Evolutionary conservation across 1,140 invertebrate species (phyloP).

Genomic region (Pomacea maculata): DNA sequence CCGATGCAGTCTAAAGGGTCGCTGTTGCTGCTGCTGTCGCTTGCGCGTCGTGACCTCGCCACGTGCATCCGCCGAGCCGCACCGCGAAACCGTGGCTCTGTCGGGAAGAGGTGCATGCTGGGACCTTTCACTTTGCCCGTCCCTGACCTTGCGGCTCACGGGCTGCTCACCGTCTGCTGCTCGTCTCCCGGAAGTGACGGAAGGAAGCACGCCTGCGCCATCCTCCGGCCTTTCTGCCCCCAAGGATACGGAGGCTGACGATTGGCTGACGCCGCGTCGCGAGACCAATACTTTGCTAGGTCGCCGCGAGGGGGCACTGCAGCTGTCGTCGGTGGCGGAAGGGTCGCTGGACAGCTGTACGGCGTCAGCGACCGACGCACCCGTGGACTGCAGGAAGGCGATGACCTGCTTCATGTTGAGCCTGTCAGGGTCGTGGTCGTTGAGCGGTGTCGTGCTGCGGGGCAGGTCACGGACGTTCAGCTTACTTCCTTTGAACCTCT

Average conservation of each 20-base stretch:
- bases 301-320: neutral
- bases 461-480: constrained; percentile 46
- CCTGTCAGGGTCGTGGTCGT: constrained; percentile 52
- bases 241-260: constrained; percentile 1
- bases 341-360: constrained; percentile 12
- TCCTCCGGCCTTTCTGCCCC: neutral
- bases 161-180: neutral
- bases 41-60: no score
- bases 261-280: neutral
- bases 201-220: neutral
- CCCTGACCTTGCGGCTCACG: neutral
- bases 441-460: constrained; percentile 46
- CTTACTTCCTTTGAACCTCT: constrained; percentile 6
- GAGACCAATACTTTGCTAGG: neutral
- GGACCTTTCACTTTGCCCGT: neutral
- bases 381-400: constrained; percentile 20
- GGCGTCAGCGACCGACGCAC: constrained; percentile 12
- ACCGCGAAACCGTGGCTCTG: neutral
- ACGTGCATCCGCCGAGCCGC: no score
- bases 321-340: neutral
- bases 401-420: constrained; percentile 53
- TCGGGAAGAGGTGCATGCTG: neutral
- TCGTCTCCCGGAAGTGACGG: neutral
- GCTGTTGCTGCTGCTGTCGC: neutral
- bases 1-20: constrained; percentile 17